A percentile compares a stretch with the other conserved stretches of the same genome.
Conservation (phyloP, 2,888 invertebrate species). For the Thymelicus lineola region DNA sequence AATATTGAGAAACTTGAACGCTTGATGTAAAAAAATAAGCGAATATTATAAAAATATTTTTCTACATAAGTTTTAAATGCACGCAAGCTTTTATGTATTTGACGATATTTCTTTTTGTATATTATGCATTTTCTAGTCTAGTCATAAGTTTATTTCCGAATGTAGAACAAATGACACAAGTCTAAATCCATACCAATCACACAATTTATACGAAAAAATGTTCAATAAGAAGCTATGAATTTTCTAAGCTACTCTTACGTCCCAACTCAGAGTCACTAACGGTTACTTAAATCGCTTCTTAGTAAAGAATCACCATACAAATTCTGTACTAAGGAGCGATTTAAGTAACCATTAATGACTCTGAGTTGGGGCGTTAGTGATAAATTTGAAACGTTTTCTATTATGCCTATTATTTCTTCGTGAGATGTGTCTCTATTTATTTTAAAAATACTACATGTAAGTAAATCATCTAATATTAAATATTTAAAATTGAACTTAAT, state of each 20-base stretch:
- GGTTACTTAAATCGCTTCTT: no score
- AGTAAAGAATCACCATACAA: no score
- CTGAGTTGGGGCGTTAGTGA: no score
- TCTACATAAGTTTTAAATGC: conserved; percentile 2
- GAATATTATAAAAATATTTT: not conserved
- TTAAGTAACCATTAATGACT: no score
- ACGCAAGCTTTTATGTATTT: conserved; percentile 11
- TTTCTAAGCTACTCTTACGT: conserved; percentile 24
- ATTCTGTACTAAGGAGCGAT: no score
- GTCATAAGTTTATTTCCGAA: not conserved
- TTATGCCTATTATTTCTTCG: conserved; percentile 9
- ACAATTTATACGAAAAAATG: conserved; percentile 14
- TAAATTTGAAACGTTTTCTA: conserved; percentile 8
- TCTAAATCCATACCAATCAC: conserved; percentile 19
- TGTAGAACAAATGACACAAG: conserved; percentile 22
- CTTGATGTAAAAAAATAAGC: conserved; percentile 8
- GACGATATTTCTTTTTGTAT: not conserved
- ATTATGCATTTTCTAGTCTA: not conserved
- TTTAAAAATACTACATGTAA: conserved; percentile 14
- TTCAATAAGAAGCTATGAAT: conserved; percentile 13
- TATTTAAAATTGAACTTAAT: not conserved
- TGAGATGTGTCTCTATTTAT: not conserved
- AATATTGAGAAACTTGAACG: conserved; percentile 5
- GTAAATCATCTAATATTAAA: conserved; percentile 1
- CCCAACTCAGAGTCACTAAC: no score